Conservation (phyloP, 2,888 invertebrate genomes). For the Xestobium rufovillosum region DNA sequence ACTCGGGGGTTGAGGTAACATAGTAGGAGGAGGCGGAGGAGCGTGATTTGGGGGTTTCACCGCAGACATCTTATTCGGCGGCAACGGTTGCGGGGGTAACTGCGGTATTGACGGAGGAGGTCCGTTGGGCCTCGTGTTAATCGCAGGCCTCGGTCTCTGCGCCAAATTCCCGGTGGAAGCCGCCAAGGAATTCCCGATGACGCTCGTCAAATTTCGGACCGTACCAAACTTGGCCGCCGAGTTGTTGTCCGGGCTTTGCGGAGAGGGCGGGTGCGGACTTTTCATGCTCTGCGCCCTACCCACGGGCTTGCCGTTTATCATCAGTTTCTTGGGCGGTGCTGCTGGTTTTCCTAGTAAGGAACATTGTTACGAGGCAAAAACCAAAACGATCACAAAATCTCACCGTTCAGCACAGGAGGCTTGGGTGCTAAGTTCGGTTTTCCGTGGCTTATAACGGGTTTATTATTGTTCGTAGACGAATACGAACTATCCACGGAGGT, state of each 20-base stretch:
- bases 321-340: slow-evolving; percentile 59
- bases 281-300: slow-evolving; percentile 79
- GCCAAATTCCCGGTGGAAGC: slow-evolving; percentile 30
- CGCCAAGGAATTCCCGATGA: slow-evolving; percentile 49
- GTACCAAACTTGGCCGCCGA: slow-evolving; percentile 38
- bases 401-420: slow-evolving; percentile 56
- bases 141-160: slow-evolving; percentile 32
- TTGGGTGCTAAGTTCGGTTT: slow-evolving; percentile 81
- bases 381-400: slow-evolving; percentile 25
- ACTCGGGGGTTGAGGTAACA: slow-evolving; percentile 27
- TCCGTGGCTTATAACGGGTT: slow-evolving; percentile 55
- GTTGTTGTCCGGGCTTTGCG: slow-evolving; percentile 41
- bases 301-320: slow-evolving; percentile 53
- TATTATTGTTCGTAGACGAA: slow-evolving; percentile 27
- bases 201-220: slow-evolving; percentile 41
- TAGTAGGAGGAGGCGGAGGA: slow-evolving; percentile 37
- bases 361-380: too few relatives aligned
- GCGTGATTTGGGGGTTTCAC: slow-evolving; percentile 40
- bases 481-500: slow-evolving; percentile 28
- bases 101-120: slow-evolving; percentile 42
- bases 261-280: slow-evolving; percentile 63
- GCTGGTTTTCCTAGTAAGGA: slow-evolving; percentile 48
- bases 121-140: slow-evolving; percentile 36
- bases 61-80: slow-evolving; percentile 33
- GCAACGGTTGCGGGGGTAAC: slow-evolving; percentile 39